A percentile compares a stretch with the other conserved stretches of the same genome.
Evolutionary conservation across 1,140 invertebrate species (phyloP).

Genomic region (Aethina tumida): DNA sequence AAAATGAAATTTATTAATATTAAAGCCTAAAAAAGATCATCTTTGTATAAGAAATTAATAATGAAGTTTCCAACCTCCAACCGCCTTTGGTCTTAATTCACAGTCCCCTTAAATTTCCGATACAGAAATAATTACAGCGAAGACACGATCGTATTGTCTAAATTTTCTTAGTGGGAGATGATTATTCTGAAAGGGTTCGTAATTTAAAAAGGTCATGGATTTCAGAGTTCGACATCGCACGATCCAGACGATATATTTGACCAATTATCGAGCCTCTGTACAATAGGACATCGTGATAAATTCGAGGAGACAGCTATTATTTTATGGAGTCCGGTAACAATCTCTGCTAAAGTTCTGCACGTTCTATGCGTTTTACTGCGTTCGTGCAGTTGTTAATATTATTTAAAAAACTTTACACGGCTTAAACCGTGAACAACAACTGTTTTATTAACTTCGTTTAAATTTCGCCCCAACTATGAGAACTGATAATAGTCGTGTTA

Average conservation of each 20-base stretch:
- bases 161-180: no score
- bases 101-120: no score
- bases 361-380: constrained; percentile 1
- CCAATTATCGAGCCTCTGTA: constrained; percentile 24
- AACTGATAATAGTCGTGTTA: no score
- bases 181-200: no score
- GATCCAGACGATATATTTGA: constrained; percentile 26
- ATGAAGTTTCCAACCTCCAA: no score
- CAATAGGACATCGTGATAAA: constrained; percentile 24
- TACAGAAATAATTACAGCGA: no score
- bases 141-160: no score
- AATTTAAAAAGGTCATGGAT: constrained; percentile 10
- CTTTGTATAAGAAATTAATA: no score
- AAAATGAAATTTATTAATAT: no score
- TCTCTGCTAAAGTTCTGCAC: constrained; percentile 14
- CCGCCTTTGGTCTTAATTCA: no score
- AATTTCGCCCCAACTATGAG: no score
- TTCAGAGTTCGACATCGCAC: constrained; percentile 15
- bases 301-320: constrained; percentile 23
- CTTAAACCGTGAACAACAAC: background rate
- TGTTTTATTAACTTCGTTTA: constrained; percentile 2
- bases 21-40: no score
- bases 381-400: background rate
- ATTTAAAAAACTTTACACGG: background rate
- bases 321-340: constrained; percentile 20